Percentiles rank a stretch among this genome's conserved stretches.
Evolutionary conservation across 2,888 invertebrate genomes (phyloP).

Genomic region (Netelia fuscicornis): DNA sequence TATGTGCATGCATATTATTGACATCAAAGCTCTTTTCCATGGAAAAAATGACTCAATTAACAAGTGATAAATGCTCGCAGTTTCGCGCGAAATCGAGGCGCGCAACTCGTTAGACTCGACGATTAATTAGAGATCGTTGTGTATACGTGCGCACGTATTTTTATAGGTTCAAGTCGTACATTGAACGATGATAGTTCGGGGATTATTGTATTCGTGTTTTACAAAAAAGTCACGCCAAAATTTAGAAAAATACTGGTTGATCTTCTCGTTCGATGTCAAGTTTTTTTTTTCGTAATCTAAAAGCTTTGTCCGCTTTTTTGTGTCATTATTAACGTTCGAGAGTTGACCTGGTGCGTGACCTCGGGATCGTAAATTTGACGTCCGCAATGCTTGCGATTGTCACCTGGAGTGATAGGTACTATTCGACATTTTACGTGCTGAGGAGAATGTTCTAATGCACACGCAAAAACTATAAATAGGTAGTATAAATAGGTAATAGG

Average conservation of each 20-base stretch:
- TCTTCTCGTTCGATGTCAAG: slow-evolving; percentile 11
- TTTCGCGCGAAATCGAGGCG: slow-evolving; percentile 63
- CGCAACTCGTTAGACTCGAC: slow-evolving; percentile 71
- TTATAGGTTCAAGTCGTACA: not conserved
- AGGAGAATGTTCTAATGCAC: slow-evolving; percentile 57
- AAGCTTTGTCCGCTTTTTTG: slow-evolving; percentile 57
- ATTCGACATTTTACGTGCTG: slow-evolving; percentile 77
- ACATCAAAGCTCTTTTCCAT: slow-evolving; percentile 1
- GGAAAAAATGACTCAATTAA: slow-evolving; percentile 78
- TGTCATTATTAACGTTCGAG: slow-evolving; percentile 78
- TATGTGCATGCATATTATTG: not conserved
- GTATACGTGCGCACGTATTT: not conserved
- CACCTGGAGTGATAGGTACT: slow-evolving; percentile 76
- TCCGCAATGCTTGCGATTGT: slow-evolving; percentile 78
- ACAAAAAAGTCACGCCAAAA: not conserved
- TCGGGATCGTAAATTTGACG: slow-evolving; percentile 81
- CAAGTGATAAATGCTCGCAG: slow-evolving; percentile 76
- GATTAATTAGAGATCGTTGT: slow-evolving; percentile 72
- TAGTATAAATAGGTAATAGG: too few relatives aligned
- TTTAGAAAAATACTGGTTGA: not conserved
- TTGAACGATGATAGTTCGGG: not conserved
- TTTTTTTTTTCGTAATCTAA: slow-evolving; percentile 19
- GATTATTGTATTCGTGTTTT: not conserved
- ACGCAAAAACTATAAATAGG: not conserved
- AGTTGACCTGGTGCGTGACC: slow-evolving; percentile 77